A percentile compares a stretch with the other conserved stretches of the same genome.
phyloP scores from a whole-genome alignment of 2,888 invertebrate species.

The Sabatieria punctata region DNA sequence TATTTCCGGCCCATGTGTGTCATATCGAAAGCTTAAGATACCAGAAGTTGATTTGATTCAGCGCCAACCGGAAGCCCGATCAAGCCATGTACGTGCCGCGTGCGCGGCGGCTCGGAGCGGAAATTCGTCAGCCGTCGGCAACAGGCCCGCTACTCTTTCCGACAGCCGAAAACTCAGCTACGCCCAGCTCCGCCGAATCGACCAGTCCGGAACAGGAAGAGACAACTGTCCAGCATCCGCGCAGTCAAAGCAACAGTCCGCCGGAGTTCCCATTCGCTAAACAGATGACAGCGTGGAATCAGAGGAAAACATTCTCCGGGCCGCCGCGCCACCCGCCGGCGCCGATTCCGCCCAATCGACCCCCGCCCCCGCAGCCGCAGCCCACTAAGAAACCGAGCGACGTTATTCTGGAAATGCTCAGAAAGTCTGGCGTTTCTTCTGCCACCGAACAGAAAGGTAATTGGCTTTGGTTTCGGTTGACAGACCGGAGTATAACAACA shows the following conservation, averaged over 20 bases:
- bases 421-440: background rate
- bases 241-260: background rate
- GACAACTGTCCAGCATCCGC: no score
- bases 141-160: no score
- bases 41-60: no score
- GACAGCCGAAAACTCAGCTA: background rate
- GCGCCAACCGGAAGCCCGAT: background rate
- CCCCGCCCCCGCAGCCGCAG: background rate
- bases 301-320: background rate
- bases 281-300: background rate
- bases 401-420: background rate
- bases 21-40: no score
- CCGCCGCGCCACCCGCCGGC: background rate
- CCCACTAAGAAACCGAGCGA: background rate
- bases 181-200: background rate
- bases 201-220: background rate
- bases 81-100: background rate
- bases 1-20: no score
- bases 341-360: background rate
- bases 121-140: background rate
- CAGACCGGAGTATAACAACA: no score
- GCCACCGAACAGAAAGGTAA: no score
- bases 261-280: background rate
- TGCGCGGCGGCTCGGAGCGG: background rate
- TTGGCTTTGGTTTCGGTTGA: no score